Evolutionary conservation across 2,888 invertebrate species (phyloP).

Genomic region (Icerya purchasi): DNA sequence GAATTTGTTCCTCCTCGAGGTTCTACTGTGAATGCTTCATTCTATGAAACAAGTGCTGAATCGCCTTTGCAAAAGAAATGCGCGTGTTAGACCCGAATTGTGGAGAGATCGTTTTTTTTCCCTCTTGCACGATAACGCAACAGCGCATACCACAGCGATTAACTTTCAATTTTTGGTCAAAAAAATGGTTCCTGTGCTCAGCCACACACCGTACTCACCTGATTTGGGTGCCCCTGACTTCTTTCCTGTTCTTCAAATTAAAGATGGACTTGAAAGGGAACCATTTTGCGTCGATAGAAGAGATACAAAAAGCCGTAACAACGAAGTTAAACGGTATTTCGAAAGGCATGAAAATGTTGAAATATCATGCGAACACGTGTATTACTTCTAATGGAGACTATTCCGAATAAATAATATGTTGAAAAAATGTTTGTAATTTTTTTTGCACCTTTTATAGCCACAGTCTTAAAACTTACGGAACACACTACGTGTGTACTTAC

Average conservation of each 20-base stretch:
- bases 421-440: neutral
- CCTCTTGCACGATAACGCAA: too few species aligned
- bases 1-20: too few species aligned
- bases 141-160: neutral
- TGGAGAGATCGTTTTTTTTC: too few species aligned
- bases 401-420: neutral
- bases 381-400: neutral
- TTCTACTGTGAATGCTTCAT: too few species aligned
- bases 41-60: too few species aligned
- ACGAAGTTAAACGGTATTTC: neutral
- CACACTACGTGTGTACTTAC: neutral
- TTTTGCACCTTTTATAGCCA: neutral
- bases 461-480: neutral
- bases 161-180: neutral
- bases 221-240: neutral
- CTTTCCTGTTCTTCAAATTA: neutral
- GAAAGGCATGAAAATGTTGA: neutral
- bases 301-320: neutral
- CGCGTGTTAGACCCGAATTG: too few species aligned
- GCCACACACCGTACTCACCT: neutral
- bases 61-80: too few species aligned
- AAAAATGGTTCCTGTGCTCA: neutral
- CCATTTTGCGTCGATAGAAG: neutral
- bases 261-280: neutral
- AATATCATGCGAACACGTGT: neutral